A percentile compares a stretch with the other conserved stretches of the same genome.
Evolutionary conservation across 2,888 invertebrate genomes (phyloP).

Genomic region (Dinocampus coccinellae): DNA sequence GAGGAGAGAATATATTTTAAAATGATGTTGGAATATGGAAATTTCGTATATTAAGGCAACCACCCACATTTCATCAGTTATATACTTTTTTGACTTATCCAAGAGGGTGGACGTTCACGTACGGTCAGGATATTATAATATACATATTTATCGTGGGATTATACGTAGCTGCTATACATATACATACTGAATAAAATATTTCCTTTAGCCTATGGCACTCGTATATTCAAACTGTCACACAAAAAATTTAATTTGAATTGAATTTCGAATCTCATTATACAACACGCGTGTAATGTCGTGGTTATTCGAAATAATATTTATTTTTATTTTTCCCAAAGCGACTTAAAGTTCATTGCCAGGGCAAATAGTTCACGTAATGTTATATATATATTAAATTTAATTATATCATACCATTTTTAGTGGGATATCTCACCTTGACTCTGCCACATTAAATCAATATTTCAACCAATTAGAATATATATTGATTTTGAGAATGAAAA

Average conservation of each 20-base stretch:
- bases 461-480: no score
- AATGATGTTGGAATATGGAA: slow-evolving; percentile 8
- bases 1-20: not conserved
- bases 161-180: slow-evolving; percentile 4
- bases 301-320: not conserved
- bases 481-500: no score
- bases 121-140: not conserved
- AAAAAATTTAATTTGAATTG: not conserved
- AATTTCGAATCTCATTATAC: not conserved
- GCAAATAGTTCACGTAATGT: not conserved
- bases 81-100: slow-evolving; percentile 11
- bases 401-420: not conserved
- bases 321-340: no score
- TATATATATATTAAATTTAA: not conserved
- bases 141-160: slow-evolving; percentile 26
- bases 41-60: slow-evolving; percentile 12
- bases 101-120: slow-evolving; percentile 15
- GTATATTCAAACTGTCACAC: not conserved
- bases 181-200: slow-evolving; percentile 21
- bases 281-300: not conserved
- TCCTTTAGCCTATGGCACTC: no score
- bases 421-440: no score
- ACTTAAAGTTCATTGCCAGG: not conserved
- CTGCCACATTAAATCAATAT: not conserved
- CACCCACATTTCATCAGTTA: slow-evolving; percentile 11